Evolutionary conservation across 1,140 invertebrate genomes (phyloP), one percentile per base, ranked within the genome.

Genomic region (Sitobion miscanthi): DNA sequence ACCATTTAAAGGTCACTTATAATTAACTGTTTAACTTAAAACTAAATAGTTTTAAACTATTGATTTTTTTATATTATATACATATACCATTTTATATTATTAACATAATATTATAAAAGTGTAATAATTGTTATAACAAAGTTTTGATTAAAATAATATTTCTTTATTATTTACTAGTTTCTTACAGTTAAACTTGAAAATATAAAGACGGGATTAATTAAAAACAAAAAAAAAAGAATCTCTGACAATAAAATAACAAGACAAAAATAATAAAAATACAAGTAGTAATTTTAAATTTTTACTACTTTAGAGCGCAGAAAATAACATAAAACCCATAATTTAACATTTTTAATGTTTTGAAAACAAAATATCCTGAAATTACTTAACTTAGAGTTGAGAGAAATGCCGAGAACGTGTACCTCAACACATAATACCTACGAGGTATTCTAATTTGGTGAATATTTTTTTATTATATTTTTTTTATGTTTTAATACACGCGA

Each of bases 191-290:
- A 11, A 85, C 83, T 85, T 85, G 23, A 45, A 25, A 85, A 42
- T 45, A 85, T 45, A 85, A 42, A 25, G 21, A 85, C 23, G 83
- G 23, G 4, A 85, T 85, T 85, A 85, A 85, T 85, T 85, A 38
- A 82, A 82, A n/a, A 35, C 5, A 2, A 9, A 83, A 83, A 83
- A 38, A 83, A 83, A 83, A 21, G 20, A 83, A 83, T 77, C n/a
- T 77, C 62, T n/a, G 14, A 35, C 62, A 77, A 77, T 77, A 77
- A 77, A 77, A n/a, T 77, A n/a, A n/a, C 62, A 77, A 35, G 62
- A 77, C n/a, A n/a, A 83, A 83, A 83, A 83, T 38, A 83, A 83
- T 38, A 83, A 83, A 83, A 83, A 38, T 83, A 38, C n/a, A 83
- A 38, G 77, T 38, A 83, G 77, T 83, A 83, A 83, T 83, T 83